A percentile compares a stretch with the other conserved stretches of the same genome.
phyloP scores from a whole-genome alignment of 2,797 vertebrate genomes.

The Smutsia gigantea region DNA sequence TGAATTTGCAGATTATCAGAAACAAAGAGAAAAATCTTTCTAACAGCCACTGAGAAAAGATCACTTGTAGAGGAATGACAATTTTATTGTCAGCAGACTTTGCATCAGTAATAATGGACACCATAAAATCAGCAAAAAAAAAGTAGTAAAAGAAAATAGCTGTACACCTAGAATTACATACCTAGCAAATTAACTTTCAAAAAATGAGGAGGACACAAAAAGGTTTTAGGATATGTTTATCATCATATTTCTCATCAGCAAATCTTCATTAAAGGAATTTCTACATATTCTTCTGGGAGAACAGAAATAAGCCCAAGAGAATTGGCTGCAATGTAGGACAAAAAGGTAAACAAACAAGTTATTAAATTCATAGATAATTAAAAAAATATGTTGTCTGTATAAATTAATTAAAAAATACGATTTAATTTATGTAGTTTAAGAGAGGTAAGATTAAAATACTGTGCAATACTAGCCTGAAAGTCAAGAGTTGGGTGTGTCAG shows the following conservation, averaged over 20 bases:
- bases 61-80: not conserved
- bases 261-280: not conserved
- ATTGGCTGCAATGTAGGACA: not conserved
- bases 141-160: not conserved
- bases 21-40: conserved; percentile 1
- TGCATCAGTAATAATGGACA: not conserved
- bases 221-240: not conserved
- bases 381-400: not conserved
- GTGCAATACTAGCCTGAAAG: not conserved
- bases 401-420: conserved; percentile 39
- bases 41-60: not conserved
- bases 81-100: not conserved
- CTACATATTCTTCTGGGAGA: not conserved
- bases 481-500: not conserved
- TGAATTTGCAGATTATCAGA: not conserved
- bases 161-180: not conserved
- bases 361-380: not conserved
- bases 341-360: not conserved
- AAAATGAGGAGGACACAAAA: not conserved
- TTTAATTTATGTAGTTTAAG: not conserved
- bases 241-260: not conserved
- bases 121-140: not conserved
- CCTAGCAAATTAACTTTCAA: not conserved
- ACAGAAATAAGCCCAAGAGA: not conserved
- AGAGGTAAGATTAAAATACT: conserved; percentile 23